These are phyloP conservation scores for Alviniconcha strummeri DNA, from an alignment of 2,888 invertebrate genomes.

Conservation along the genomic window DNA sequence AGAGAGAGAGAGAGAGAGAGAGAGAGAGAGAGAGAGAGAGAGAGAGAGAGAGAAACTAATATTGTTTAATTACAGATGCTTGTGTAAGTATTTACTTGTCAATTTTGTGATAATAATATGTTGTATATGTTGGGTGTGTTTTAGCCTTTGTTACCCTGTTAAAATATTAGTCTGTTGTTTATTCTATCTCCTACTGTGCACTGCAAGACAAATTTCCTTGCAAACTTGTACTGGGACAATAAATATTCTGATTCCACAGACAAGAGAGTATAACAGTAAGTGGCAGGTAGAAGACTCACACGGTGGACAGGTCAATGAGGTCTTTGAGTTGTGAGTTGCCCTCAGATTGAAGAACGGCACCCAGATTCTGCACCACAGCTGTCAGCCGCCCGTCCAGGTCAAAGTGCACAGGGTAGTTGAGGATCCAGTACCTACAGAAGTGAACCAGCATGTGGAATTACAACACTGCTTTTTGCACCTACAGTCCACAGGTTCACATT, in stretches of 20 bases:
- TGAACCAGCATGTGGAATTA: too few species aligned
- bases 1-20: not conserved
- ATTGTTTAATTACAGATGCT: too few species aligned
- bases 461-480: too few species aligned
- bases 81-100: too few species aligned
- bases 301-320: slow-evolving; percentile 75
- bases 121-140: too few species aligned
- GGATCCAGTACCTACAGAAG: slow-evolving; percentile 76
- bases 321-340: slow-evolving; percentile 69
- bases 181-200: not conserved
- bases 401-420: slow-evolving; percentile 77
- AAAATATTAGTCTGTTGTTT: too few species aligned
- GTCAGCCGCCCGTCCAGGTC: slow-evolving; percentile 75
- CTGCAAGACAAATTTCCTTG: not conserved
- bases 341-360: slow-evolving; percentile 68
- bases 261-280: too few species aligned
- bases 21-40: not conserved
- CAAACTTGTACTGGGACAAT: too few species aligned
- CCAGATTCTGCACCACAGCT: slow-evolving; percentile 72
- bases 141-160: too few species aligned
- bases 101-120: too few species aligned
- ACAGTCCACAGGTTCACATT: not conserved
- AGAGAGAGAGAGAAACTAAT: too few species aligned
- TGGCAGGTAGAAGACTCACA: slow-evolving; percentile 68
- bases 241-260: too few species aligned